These are phyloP conservation scores for Conchocele bisecta DNA, from an alignment of 2,888 invertebrate species.

Conservation along the genomic window DNA sequence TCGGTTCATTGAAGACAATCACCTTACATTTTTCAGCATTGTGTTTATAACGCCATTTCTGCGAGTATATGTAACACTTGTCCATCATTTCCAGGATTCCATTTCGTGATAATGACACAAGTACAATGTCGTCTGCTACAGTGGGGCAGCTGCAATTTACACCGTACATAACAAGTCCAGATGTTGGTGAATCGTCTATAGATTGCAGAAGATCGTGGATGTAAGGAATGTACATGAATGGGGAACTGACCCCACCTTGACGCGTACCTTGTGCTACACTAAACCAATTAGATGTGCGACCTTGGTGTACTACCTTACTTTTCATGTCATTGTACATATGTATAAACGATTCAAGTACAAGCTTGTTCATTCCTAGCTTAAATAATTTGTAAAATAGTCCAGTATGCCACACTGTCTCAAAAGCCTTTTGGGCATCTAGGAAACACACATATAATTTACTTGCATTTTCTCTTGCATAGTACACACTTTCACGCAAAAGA, in stretches of 20 bases:
- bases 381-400: slow-evolving; percentile 5
- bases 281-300: slow-evolving; percentile 1
- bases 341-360: not conserved
- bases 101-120: too few species aligned
- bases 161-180: slow-evolving; percentile 2
- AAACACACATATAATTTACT: slow-evolving; percentile 5
- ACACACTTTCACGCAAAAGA: slow-evolving; percentile 5
- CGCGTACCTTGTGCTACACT: slow-evolving; percentile 6
- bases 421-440: slow-evolving; percentile 2
- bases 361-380: not conserved
- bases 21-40: slow-evolving; percentile 20
- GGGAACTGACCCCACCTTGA: slow-evolving; percentile 7
- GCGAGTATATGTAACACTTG: slow-evolving; percentile 8
- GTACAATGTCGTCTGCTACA: slow-evolving; percentile 15
- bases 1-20: too few species aligned
- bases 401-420: slow-evolving; percentile 7
- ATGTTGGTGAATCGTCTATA: not conserved
- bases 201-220: slow-evolving; percentile 1
- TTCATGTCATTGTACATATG: not conserved
- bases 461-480: slow-evolving; percentile 3
- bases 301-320: not conserved
- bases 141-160: not conserved
- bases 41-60: slow-evolving; percentile 13
- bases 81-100: slow-evolving; percentile 6
- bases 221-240: slow-evolving; percentile 4